Conservation (phyloP, 2,113 vertebrate species). For the Acinonyx jubatus region DNA sequence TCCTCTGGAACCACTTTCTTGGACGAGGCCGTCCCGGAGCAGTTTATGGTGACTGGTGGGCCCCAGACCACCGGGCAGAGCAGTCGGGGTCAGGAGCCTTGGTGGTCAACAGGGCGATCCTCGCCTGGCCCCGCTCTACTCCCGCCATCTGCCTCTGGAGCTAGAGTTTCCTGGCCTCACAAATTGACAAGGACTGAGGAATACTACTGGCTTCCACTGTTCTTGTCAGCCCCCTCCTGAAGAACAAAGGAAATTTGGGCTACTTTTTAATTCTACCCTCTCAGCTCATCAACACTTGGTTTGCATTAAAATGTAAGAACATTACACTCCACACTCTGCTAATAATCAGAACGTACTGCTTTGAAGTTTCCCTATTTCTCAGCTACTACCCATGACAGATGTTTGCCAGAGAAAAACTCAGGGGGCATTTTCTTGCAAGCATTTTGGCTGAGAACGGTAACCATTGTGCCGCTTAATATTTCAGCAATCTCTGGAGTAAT, state of each 20-base stretch:
- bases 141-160: conserved; percentile 67
- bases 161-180: conserved; percentile 62
- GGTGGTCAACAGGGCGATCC: not conserved
- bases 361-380: conserved; percentile 87
- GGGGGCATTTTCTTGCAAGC: conserved; percentile 82
- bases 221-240: conserved; percentile 81
- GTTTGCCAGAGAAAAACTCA: conserved; percentile 86
- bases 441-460: conserved; percentile 85
- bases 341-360: conserved; percentile 86
- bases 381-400: conserved; percentile 89
- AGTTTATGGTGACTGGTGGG: not conserved
- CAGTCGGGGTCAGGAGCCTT: rapidly evolving
- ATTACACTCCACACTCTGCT: conserved; percentile 83
- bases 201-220: conserved; percentile 72
- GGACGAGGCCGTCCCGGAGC: not conserved
- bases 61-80: not conserved
- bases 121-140: not conserved
- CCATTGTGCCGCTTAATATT: conserved; percentile 85
- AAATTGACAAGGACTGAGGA: conserved; percentile 52
- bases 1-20: not conserved
- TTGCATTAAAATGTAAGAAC: conserved; percentile 88
- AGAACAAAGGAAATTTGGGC: conserved; percentile 87
- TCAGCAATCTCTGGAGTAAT: conserved; percentile 88
- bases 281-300: conserved; percentile 86
- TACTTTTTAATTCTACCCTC: conserved; percentile 87